A percentile compares a stretch with the other conserved stretches of the same genome.
These are phyloP conservation scores for Bucco capensis DNA, from an alignment of 2,113 vertebrate genomes.

Conservation along the genomic window DNA sequence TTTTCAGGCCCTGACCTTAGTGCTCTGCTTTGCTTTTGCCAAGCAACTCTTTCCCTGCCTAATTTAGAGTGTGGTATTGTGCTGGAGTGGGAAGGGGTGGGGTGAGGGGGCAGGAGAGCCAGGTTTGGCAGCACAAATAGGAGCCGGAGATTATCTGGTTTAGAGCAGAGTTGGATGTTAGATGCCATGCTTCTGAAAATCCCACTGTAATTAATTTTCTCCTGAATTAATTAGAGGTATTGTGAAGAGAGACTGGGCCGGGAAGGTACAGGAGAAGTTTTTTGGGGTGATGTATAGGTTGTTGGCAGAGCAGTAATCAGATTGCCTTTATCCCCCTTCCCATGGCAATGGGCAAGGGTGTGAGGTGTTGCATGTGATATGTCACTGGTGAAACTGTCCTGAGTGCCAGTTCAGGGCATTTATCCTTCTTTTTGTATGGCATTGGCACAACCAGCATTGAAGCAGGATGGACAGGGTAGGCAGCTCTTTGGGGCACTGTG, in stretches of 20 bases:
- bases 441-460: fast-evolving
- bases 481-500: background rate
- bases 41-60: conserved; percentile 71
- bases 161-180: conserved; percentile 52
- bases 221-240: conserved; percentile 83
- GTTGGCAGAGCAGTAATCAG: conserved; percentile 1
- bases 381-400: no score
- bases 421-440: fast-evolving
- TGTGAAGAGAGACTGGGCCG: background rate
- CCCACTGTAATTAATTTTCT: conserved; percentile 84
- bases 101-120: background rate
- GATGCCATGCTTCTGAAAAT: conserved; percentile 65
- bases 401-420: fast-evolving
- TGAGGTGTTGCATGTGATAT: fast-evolving
- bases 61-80: conserved; percentile 67
- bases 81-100: background rate
- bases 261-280: conserved; percentile 21
- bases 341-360: fast-evolving
- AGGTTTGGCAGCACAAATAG: conserved; percentile 21
- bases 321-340: background rate
- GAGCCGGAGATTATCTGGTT: conserved; percentile 33
- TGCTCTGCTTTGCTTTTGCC: conserved; percentile 51
- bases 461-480: fast-evolving
- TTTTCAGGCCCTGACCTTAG: conserved; percentile 72
- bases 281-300: background rate